Evolutionary conservation across 2,888 invertebrate genomes (phyloP), one percentile per base, ranked within the genome.

Genomic region (Apocheima hispidaria): DNA sequence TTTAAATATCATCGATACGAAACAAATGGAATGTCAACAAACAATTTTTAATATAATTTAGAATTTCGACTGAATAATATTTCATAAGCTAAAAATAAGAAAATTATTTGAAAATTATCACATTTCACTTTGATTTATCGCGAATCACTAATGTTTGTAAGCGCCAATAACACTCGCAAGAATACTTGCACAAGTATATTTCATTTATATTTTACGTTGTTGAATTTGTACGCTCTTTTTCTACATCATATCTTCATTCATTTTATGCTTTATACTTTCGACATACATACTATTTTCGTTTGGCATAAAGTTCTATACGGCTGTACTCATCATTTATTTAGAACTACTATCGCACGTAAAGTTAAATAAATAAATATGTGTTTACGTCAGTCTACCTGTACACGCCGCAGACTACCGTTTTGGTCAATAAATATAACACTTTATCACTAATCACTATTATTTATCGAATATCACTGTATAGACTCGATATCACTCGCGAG

Each of bases 21-120:
- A 58, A 12, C 33, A 36, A 26, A 35, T 60, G 60, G 60, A 60
- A 60, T 60, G 60, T 60, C 14, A 23, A 26, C 43, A 16, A 18
- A 21, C 41, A 33, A 12, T 41, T 36, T 41, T 48, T 23, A 2
- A 21, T 26, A 43, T 35, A 50, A 49, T 43, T 35, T 43, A 36
- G 50, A 57, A 50, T 49, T 49, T 41, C n/a, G 38, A n/a, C 4
- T 18, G 2, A 9, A 35, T 54, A 9, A 6, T 26, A 26, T 6
- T 44, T 26, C 9, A 16, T 20, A 30, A 46, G 43, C 43, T 44
- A 23, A 30, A 30, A 46, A 28, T 30, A 23, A 46, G 3, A 16
- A 20, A 20, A 33, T 28, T 16, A 26, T 49, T 49, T 33, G 30
- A 36, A 36, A 26, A 50, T 40, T 35, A 21, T 46, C 46, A 46